phyloP scores from a whole-genome alignment of 92 coral and sea anemone species.

The Micromussa lordhowensis region DNA sequence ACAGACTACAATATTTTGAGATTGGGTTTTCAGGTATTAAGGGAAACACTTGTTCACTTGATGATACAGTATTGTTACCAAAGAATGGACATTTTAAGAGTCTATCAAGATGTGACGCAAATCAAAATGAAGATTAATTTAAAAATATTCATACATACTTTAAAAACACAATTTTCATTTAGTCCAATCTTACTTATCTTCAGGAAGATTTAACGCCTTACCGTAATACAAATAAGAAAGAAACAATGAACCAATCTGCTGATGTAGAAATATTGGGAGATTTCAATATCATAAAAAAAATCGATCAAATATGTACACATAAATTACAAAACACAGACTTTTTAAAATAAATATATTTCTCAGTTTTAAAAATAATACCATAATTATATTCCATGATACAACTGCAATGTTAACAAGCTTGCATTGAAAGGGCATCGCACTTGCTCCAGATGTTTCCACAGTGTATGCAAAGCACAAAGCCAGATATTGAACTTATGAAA shows the following conservation, averaged over 20 bases:
- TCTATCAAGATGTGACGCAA: background rate
- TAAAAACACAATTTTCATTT: background rate
- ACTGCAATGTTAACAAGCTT: slow-evolving; percentile 3
- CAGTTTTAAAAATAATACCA: background rate
- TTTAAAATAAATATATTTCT: background rate
- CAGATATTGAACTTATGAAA: slow-evolving; percentile 16
- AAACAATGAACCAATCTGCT: no score
- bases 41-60: background rate
- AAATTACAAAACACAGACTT: background rate
- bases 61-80: background rate
- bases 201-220: background rate
- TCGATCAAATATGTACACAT: background rate
- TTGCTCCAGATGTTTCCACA: slow-evolving; percentile 19
- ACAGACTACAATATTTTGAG: background rate
- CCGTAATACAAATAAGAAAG: background rate
- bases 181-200: background rate
- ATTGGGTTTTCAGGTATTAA: no score
- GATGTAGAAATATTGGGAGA: background rate
- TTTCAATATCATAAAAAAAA: background rate
- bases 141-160: background rate
- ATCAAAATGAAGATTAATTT: background rate
- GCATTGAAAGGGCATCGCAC: slow-evolving; percentile 1
- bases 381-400: slow-evolving; percentile 1
- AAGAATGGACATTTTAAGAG: background rate
- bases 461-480: background rate